These are phyloP conservation scores for Canis aureus DNA, from an alignment of 2,113 vertebrate species.

Conservation along the genomic window DNA sequence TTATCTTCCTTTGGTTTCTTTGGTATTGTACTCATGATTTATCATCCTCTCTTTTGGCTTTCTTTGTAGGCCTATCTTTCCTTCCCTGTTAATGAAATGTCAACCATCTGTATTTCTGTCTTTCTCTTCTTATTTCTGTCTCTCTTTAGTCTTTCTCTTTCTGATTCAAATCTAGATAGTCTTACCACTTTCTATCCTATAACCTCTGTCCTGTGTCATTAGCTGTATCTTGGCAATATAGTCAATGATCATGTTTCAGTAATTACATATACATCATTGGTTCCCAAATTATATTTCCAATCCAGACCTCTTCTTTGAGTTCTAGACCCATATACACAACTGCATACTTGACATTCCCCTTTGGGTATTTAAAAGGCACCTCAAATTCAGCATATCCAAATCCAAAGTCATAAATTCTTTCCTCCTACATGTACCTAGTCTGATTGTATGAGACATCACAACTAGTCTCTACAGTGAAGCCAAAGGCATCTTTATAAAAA, in stretches of 20 bases:
- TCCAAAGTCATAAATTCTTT: not conserved
- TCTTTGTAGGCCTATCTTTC: not conserved
- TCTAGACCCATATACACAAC: not conserved
- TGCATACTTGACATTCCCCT: not conserved
- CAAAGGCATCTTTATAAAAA: not conserved
- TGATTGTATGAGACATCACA: not conserved
- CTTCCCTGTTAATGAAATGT: not conserved
- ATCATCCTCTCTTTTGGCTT: no score
- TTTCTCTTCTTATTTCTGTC: not conserved
- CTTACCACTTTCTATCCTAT: not conserved
- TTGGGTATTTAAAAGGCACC: not conserved
- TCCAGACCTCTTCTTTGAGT: not conserved
- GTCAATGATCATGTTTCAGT: not conserved
- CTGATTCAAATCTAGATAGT: not conserved
- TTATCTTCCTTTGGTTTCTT: not conserved
- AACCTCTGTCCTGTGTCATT: not conserved
- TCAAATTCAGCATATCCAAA: not conserved
- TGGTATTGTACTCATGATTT: not conserved
- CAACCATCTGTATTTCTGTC: not conserved
- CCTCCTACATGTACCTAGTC: not conserved
- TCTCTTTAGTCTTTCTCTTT: not conserved
- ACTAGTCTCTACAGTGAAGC: not conserved
- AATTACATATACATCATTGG: not conserved
- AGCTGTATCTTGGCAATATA: not conserved
- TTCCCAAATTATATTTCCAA: conserved; percentile 17